Evolutionary conservation across 2,888 invertebrate species (phyloP), one percentile per base, ranked within the genome.

Genomic region (Spodoptera picta): DNA sequence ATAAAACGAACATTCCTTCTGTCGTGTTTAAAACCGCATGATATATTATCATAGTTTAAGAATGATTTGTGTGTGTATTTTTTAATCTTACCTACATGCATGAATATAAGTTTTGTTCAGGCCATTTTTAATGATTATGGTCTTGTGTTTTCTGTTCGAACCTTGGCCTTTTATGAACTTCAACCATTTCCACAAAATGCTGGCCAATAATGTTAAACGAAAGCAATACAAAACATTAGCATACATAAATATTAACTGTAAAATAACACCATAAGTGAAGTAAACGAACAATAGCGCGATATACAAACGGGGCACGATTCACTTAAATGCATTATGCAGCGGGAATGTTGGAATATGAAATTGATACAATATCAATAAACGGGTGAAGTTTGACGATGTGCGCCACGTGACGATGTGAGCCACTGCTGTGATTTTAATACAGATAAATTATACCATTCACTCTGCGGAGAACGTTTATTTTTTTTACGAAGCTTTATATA

Each of bases 311-410:
- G 50, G 12, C 62, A 67, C 70, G 60, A 63, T 74, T 67, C 64
- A 58, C 50, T 74, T 66, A 70, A 62, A 70, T 55, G 64, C 62
- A 73, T 76, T 66, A 77, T 63, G 63, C 66, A 73, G 77, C 24
- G 75, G 45, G 58, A 62, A 70, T 62, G 61, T 60, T 50, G 49
- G 60, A 58, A 65, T 71, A 63, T 70, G 58, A 70, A 60, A 74
- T 58, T 74, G 58, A 77, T 77, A 77, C 75, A 74, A 67, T 74
- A 74, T 75, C 65, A 63, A 74, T 75, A 76, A 74, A 67, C 75
- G 71, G 56, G 45, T 78, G 62, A 74, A 58, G 56, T 63, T 53
- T 61, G 60, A 24, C 56, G 58, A 52, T 27, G 63, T 57, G 63
- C 65, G 44, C 59, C 78, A 71, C 48, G 65, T 75, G 19, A 19